A percentile compares a stretch with the other conserved stretches of the same genome.
Conservation (phyloP, 2,888 invertebrate genomes). For the Microdon myrmicae region DNA sequence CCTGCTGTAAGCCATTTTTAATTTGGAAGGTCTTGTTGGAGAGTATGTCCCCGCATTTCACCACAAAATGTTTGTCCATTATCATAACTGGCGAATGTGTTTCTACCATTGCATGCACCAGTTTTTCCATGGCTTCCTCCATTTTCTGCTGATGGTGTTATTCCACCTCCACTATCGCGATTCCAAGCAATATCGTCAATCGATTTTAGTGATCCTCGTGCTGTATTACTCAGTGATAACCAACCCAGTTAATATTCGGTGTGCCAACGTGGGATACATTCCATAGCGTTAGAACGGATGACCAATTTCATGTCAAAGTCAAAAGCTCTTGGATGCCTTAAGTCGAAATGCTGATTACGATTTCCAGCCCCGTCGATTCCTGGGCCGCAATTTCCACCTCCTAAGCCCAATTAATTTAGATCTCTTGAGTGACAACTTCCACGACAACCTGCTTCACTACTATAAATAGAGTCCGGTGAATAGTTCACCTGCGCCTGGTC, state of each 20-base stretch:
- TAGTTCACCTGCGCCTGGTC: constrained; percentile 53
- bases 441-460: constrained; percentile 58
- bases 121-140: constrained; percentile 21
- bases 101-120: constrained; percentile 24
- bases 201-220: constrained; percentile 70
- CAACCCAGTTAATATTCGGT: constrained; percentile 73
- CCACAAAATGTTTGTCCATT: too few species aligned
- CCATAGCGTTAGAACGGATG: constrained; percentile 66
- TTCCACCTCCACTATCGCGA: too few species aligned
- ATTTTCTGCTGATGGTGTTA: not conserved
- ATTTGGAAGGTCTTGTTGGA: too few species aligned
- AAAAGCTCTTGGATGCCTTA: constrained; percentile 59
- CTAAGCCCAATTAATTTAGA: constrained; percentile 59
- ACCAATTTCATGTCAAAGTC: constrained; percentile 68
- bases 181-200: constrained; percentile 37
- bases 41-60: too few species aligned
- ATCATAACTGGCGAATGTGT: too few species aligned
- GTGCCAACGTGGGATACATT: constrained; percentile 61
- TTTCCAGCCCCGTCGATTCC: constrained; percentile 57
- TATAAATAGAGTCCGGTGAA: constrained; percentile 62
- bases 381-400: constrained; percentile 51
- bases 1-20: too few species aligned
- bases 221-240: constrained; percentile 92
- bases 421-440: constrained; percentile 60
- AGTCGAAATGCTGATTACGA: constrained; percentile 60